phyloP scores from a whole-genome alignment of 2,888 invertebrate species.

The Heteromyza rotundicornis region DNA sequence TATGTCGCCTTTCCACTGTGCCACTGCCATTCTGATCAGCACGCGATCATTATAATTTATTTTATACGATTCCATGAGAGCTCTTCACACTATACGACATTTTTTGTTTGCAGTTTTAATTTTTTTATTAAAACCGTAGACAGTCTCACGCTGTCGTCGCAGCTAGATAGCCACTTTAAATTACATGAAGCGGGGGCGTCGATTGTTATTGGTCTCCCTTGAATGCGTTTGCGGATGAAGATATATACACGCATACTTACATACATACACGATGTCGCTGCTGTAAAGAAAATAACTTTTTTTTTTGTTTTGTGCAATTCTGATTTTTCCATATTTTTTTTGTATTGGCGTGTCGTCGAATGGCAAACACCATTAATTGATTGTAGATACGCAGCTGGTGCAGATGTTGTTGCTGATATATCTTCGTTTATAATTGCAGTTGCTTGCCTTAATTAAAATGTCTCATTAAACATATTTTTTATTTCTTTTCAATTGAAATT shows the following conservation, averaged over 20 bases:
- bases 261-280: no score
- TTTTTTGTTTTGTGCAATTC: not conserved
- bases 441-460: constrained; percentile 1
- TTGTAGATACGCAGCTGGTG: not conserved
- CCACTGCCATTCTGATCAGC: not conserved
- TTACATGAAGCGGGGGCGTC: not conserved
- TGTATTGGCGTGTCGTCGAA: not conserved
- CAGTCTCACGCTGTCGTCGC: constrained; percentile 14
- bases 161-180: not conserved
- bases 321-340: not conserved
- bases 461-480: constrained; percentile 13
- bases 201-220: no score
- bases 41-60: constrained; percentile 14
- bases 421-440: not conserved
- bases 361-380: not conserved
- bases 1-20: constrained; percentile 6
- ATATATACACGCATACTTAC: no score
- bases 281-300: not conserved
- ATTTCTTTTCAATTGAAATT: constrained; percentile 24
- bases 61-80: not conserved
- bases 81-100: constrained; percentile 1
- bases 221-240: no score
- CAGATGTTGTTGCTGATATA: not conserved
- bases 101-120: constrained; percentile 2
- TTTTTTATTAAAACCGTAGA: constrained; percentile 14